Evolutionary conservation across 1,140 invertebrate species (phyloP).

Genomic region (Trachymyrmex cornetzi): DNA sequence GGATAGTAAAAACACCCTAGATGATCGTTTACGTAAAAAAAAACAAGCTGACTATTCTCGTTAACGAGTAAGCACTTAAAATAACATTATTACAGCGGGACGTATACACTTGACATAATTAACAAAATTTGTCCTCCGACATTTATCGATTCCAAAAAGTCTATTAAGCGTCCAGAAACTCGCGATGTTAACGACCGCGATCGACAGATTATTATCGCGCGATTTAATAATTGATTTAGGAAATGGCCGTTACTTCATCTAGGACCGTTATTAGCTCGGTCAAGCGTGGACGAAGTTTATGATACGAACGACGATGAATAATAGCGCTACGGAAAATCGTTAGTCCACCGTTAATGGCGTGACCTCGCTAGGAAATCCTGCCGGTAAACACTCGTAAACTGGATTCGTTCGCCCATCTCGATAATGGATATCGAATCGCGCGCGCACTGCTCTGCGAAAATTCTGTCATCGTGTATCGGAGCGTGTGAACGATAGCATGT

Average conservation of each 20-base stretch:
- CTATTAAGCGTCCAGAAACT: neutral
- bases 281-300: constrained; percentile 74
- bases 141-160: constrained; percentile 3
- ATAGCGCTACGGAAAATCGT: constrained; percentile 73
- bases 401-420: constrained; percentile 58
- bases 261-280: constrained; percentile 67
- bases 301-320: constrained; percentile 73
- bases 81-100: neutral
- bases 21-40: no score
- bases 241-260: constrained; percentile 66
- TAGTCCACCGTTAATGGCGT: constrained; percentile 61
- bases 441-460: constrained; percentile 14
- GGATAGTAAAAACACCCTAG: no score
- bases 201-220: constrained; percentile 73
- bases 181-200: constrained; percentile 19
- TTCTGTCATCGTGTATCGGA: constrained; percentile 6
- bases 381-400: constrained; percentile 75
- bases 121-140: neutral
- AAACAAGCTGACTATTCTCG: no score
- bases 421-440: constrained; percentile 71
- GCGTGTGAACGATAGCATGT: neutral
- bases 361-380: constrained; percentile 62
- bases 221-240: constrained; percentile 76
- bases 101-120: constrained; percentile 4
- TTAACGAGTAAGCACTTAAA: neutral